These are phyloP conservation scores for Bufo gargarizans DNA, from an alignment of 2,113 vertebrate genomes.

Conservation along the genomic window DNA sequence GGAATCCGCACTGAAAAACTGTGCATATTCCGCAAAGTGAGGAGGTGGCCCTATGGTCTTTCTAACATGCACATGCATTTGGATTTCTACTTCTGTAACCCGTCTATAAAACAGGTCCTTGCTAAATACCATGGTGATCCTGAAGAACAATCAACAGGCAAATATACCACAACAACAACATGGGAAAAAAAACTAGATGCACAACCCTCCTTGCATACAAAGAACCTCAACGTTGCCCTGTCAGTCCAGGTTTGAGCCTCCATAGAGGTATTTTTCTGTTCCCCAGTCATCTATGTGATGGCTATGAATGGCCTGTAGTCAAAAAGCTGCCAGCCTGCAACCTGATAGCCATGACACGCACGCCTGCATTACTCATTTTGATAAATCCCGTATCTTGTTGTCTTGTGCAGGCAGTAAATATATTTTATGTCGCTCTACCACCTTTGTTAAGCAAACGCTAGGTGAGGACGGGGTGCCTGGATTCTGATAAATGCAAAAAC, in stretches of 20 bases:
- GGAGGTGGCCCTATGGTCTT: too few species aligned
- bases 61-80: background rate
- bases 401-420: slow-evolving; percentile 78
- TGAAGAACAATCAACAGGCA: background rate
- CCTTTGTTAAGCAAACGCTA: slow-evolving; percentile 75
- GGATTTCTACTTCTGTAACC: background rate
- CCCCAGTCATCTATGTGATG: background rate
- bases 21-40: too few species aligned
- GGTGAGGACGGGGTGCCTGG: slow-evolving; percentile 71
- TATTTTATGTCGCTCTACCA: slow-evolving; percentile 78
- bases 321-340: slow-evolving; percentile 1
- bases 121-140: background rate
- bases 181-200: background rate
- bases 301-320: slow-evolving; percentile 16
- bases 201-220: background rate
- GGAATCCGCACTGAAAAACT: too few species aligned
- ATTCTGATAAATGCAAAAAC: slow-evolving; percentile 89
- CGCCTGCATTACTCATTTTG: slow-evolving; percentile 75
- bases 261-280: background rate
- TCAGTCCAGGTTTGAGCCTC: background rate
- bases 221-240: background rate
- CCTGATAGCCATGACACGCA: slow-evolving; percentile 61
- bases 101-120: background rate
- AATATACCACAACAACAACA: background rate
- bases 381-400: slow-evolving; percentile 79